Conservation (phyloP, 2,113 vertebrate genomes). For the Neolamprologus kungweensis region DNA sequence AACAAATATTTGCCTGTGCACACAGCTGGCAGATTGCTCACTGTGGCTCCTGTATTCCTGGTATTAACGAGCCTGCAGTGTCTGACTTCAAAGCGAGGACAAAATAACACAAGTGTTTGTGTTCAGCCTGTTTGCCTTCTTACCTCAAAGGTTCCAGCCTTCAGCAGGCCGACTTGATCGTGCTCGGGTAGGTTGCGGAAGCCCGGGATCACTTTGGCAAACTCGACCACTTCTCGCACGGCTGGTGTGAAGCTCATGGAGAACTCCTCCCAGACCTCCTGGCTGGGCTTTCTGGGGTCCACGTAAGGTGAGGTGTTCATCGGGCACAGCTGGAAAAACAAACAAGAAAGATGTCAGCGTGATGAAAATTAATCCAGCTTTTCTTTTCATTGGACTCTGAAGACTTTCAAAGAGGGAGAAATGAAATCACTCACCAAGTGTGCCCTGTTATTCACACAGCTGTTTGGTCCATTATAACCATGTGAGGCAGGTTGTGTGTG, state of each 20-base stretch:
- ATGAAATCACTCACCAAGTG: constrained; percentile 80
- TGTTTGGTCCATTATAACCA: constrained; percentile 18
- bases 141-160: constrained; percentile 97
- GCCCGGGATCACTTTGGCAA: constrained; percentile 92
- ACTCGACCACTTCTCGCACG: constrained; percentile 95
- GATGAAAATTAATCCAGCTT: neutral
- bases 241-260: constrained; percentile 95
- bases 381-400: neutral
- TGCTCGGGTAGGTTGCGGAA: constrained; percentile 91
- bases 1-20: neutral
- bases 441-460: constrained; percentile 74
- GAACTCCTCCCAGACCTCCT: constrained; percentile 98
- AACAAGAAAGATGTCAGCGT: neutral
- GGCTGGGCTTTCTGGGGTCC: constrained; percentile 85
- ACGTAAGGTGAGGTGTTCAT: constrained; percentile 90
- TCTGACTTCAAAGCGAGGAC: neutral
- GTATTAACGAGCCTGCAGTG: neutral
- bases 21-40: neutral
- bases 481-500: neutral
- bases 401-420: neutral
- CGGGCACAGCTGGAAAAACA: constrained; percentile 80
- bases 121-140: constrained; percentile 11
- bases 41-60: neutral
- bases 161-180: constrained; percentile 93
- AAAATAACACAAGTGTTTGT: neutral